These are phyloP conservation scores for Callimorpha dominula DNA, from an alignment of 2,888 invertebrate species.

Conservation along the genomic window DNA sequence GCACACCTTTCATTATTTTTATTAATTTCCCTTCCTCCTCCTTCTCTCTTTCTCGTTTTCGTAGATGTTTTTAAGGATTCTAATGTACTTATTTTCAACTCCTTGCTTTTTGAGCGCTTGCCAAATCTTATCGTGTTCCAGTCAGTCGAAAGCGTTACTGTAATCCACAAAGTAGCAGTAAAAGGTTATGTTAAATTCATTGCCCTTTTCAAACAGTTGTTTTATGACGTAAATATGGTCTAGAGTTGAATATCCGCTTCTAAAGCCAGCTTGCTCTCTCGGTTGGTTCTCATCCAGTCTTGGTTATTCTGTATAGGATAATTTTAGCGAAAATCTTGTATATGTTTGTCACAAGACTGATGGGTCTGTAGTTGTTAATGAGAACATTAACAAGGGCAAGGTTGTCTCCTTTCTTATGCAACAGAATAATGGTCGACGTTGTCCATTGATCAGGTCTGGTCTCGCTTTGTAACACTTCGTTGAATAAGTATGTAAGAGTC, in stretches of 20 bases:
- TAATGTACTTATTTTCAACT: not conserved
- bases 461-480: not conserved
- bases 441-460: not conserved
- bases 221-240: too few relatives aligned
- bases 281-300: not conserved
- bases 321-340: not conserved
- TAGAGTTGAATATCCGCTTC: not conserved
- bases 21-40: not conserved
- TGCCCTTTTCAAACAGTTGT: not conserved
- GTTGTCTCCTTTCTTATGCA: not conserved
- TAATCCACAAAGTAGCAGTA: conserved; percentile 1
- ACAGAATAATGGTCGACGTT: not conserved
- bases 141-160: not conserved
- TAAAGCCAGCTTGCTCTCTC: conserved; percentile 2
- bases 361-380: not conserved
- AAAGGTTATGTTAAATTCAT: conserved; percentile 3
- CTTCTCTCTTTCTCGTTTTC: not conserved
- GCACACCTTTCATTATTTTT: not conserved
- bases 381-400: too few relatives aligned
- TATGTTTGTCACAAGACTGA: not conserved
- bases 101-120: not conserved
- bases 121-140: not conserved
- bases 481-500: not conserved
- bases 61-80: not conserved
- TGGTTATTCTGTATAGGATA: not conserved